Base-by-base conservation (phyloP, 1,140 invertebrate species). In the Pogonus chalceus region DNA sequence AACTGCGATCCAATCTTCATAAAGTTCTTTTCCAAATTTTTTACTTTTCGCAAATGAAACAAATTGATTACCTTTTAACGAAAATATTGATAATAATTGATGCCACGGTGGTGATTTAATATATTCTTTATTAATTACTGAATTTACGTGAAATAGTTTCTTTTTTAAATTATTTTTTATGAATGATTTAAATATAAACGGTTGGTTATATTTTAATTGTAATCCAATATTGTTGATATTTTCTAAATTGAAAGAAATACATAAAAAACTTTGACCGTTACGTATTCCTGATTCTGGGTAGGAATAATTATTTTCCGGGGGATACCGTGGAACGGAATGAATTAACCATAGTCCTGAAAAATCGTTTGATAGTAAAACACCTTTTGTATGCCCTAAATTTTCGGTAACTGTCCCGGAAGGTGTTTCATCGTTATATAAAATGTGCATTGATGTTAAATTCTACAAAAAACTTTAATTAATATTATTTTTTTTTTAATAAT, bases 281-380 rank as follows among this genome's bases (percentile, higher is more conserved):
- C 71, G 68, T 53, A 70, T 70, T 0, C 85, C 91, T 2, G 80
- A 83, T 0, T 71, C 49, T 10, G 92, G 90, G 72, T 90, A 96
- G 4, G 60, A 65, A 65, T 93, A 96, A 2, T 65, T 68, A 12
- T 69, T 43, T 59, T 62, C 49, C 0, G 79, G 76, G 9, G 89
- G 90, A 73, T 84, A 96, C 60, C 82, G 78, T 0, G 93, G 93
- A 10, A 93, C 87, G 50, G 92, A 96, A 68, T 96, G 93, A 16
- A 95, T 79, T 37, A 96, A 64, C 92, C 92, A 96, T 60, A 94
- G 80, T 2, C 91, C 91, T 23, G 77, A 75, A 3, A 75, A 68
- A 14, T 77, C 71, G 59, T 90, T 80, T n/a, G 82, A 81, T 4
- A 85, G 74, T 14, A 96, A 67, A 0, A 87, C 80, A 1, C 93